Conservation (phyloP, 2,113 vertebrate species). For the Tympanuchus pallidicinctus region DNA sequence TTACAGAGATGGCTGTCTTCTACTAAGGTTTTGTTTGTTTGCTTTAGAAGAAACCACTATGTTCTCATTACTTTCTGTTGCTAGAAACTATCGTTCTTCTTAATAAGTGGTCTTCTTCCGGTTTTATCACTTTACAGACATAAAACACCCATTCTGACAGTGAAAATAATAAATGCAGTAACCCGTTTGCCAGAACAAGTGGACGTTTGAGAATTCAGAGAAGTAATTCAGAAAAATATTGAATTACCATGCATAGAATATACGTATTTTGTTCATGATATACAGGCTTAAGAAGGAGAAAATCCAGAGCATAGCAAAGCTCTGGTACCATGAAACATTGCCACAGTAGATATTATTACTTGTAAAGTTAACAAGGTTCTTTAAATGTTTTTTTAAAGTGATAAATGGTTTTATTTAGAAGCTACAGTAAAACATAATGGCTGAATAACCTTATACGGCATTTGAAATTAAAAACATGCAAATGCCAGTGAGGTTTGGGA, state of each 20-base stretch:
- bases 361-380: conserved; percentile 55
- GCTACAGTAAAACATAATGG: conserved; percentile 27
- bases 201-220: neutral
- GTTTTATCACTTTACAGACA: neutral
- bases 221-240: conserved; percentile 39
- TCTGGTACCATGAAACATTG: neutral
- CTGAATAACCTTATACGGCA: conserved; percentile 28
- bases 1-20: neutral
- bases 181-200: conserved; percentile 62
- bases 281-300: neutral
- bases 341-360: conserved; percentile 30
- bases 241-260: conserved; percentile 31
- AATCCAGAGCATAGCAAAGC: neutral
- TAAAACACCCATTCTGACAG: conserved; percentile 48
- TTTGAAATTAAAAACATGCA: conserved; percentile 67
- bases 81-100: neutral
- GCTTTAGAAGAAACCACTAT: neutral
- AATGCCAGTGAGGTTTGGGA: conserved; percentile 29
- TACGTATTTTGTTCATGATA: neutral
- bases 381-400: conserved; percentile 25
- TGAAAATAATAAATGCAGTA: conserved; percentile 45
- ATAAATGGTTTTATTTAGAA: conserved; percentile 69
- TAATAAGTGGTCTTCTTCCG: neutral
- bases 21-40: neutral
- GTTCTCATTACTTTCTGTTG: neutral